Percentiles rank a stretch among this genome's conserved stretches.
Evolutionary conservation across 2,113 vertebrate genomes (phyloP).

Genomic region (Syngnathoides biaculeatus): DNA sequence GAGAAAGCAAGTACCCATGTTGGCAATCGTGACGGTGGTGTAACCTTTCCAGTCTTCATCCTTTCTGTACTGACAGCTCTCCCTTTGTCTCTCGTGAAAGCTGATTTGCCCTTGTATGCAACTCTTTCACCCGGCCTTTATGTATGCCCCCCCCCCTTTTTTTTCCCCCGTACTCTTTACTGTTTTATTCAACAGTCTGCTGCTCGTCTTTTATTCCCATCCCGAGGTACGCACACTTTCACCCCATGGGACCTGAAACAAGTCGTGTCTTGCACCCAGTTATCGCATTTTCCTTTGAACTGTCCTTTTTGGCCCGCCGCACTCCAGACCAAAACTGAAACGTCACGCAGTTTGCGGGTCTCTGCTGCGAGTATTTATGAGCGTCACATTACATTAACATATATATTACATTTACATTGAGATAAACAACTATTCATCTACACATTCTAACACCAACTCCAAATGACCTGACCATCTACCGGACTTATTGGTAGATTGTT

Average conservation of each 20-base stretch:
- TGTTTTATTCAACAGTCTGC: slow-evolving; percentile 15
- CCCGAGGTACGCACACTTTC: not conserved
- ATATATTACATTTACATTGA: no score
- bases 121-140: slow-evolving; percentile 25
- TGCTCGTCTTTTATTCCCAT: slow-evolving; percentile 1
- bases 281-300: not conserved
- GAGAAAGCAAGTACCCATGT: slow-evolving; percentile 1
- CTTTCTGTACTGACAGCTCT: slow-evolving; percentile 12
- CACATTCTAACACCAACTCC: no score
- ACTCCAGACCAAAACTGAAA: not conserved
- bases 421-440: no score
- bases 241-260: slow-evolving; percentile 6
- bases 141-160: slow-evolving; percentile 11
- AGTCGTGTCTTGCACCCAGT: not conserved
- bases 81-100: slow-evolving; percentile 23
- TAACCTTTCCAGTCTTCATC: slow-evolving; percentile 51
- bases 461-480: no score
- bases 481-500: no score
- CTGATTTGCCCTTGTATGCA: slow-evolving; percentile 52
- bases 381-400: no score
- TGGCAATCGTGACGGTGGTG: slow-evolving; percentile 45
- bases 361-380: not conserved
- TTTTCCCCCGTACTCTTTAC: slow-evolving; percentile 24
- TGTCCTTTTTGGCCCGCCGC: not conserved
- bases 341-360: not conserved